Percentiles rank a stretch among this genome's conserved stretches.
Evolutionary conservation across 2,113 vertebrate genomes (phyloP).

Genomic region (Taurulus bubalis): DNA sequence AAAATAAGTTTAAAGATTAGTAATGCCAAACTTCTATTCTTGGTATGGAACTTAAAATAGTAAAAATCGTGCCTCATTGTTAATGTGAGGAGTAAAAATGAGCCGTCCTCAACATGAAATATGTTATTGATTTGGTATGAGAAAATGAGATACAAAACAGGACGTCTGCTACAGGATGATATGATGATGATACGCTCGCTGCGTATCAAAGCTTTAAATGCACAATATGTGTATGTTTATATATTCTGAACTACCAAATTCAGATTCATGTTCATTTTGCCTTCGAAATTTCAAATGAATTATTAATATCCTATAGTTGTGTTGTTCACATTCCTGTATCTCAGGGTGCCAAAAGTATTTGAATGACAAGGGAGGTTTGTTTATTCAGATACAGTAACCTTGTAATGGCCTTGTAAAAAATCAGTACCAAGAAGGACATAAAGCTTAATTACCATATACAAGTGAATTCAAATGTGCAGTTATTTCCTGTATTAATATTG

Average conservation of each 20-base stretch:
- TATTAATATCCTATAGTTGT: background rate
- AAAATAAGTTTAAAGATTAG: no score
- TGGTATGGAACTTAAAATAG: no score
- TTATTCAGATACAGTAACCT: background rate
- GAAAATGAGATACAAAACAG: no score
- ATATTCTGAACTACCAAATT: background rate
- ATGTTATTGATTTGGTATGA: no score
- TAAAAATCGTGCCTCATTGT: no score
- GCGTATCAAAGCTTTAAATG: background rate
- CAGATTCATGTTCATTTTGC: background rate
- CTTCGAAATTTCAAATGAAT: background rate
- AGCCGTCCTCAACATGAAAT: no score
- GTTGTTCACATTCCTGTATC: background rate
- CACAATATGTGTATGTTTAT: background rate
- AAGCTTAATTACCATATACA: slow-evolving; percentile 7
- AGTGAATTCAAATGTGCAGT: background rate
- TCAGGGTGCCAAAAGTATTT: background rate
- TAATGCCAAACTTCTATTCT: no score
- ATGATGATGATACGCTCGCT: no score
- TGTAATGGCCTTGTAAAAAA: slow-evolving; percentile 3
- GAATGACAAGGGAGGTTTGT: slow-evolving; percentile 1
- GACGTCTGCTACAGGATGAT: no score
- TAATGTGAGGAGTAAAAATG: no score
- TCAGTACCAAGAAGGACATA: background rate
- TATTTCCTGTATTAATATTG: slow-evolving; percentile 6